Base-by-base conservation (phyloP, 2,113 vertebrate genomes). In the Sprattus sprattus region DNA sequence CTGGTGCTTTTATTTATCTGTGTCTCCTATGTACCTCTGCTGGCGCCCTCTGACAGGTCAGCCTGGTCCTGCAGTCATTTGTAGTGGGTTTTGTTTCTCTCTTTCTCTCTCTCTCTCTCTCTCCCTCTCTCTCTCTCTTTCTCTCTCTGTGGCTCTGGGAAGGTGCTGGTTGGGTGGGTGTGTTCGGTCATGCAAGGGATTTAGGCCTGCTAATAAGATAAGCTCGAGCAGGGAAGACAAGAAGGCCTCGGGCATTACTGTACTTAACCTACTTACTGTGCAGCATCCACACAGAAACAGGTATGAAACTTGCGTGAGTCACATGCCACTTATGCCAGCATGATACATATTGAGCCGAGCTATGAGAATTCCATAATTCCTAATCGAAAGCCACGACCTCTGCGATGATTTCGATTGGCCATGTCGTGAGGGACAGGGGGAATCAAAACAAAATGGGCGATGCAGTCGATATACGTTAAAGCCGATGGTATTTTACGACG, bases 201-300 rank as follows among this genome's bases (percentile, higher is more conserved):
- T 92, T 91, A 91, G 85, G 85, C 67, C 54, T 46, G 85, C 87
- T 91, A 90, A 92, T 92, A 88, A 90, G 91, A 92, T 92, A 84
- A 89, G 84, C 86, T 87, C 86, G 20, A 82, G 89, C 88, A 71
- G 90, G 86, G 84, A 87, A 89, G 87, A 88, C 88, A 86, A 89
- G 87, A 75, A 85, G 87, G 87, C 89, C 81, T 84, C 67, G 71
- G 86, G 89, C 85, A 81, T 90, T 90, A 60, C 86, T 85, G 88
- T 84, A 86, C 82, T 92, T 92, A 90, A 86, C 90, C 89, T 90
- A 88, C 89, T 91, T 25, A 89, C 89, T 87, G 83, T 85, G 84
- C 10, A 81, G 85, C 80, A 52, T 82, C 88, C 60, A 86, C 85
- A 80, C 75, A 81, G 75, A 83, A 85, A 89, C 81, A 87, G 87